Base-by-base conservation (phyloP, 2,888 invertebrate species). In the Nyleta sp. region DNA sequence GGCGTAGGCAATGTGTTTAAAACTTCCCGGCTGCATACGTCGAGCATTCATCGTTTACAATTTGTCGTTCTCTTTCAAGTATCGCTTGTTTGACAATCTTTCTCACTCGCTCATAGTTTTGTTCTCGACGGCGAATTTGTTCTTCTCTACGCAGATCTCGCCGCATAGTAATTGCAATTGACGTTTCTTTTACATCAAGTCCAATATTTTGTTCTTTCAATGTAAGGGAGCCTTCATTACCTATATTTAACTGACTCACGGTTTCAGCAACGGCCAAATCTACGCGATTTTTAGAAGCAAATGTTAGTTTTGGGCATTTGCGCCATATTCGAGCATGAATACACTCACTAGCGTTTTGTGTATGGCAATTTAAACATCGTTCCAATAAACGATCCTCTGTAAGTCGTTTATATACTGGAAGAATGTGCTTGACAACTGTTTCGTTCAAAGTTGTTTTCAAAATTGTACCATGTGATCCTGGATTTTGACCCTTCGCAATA, bases 331-430 rank as follows among this genome's bases (percentile, higher is more conserved):
- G 24, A 18, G 53, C 33, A 53, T 53, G 53, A 40, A 55, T 24
- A 33, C 57, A 42, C 28, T 57, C 42, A 28, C 42, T 57, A 17
- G 57, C 57, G 22, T 57, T 57, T 28, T 73, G 73, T 8, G 73
- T 74, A 18, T 11, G 28, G 28, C 68, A 59, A 4, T 13, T 11
- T 28, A 53, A 11, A 48, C 73, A 74, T 11, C 73, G 20, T 40
- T 60, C 11, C 15, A 78, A 18, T 22, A 73, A 57, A 2, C 20
- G 13, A 20, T 40, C 42, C n/a, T 57, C 24, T 8, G 57, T 42
- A 4, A 78, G 46, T 28, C 73, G 68, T 24, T 78, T 55, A 28
- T 78, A 68, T 2, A 78, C 44, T 17, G 67, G 68, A 2, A 73
- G n/a, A n/a, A 78, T 74, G n/a, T 73, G 60, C 11, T 50, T 33